phyloP scores from a whole-genome alignment of 2,888 invertebrate genomes.

The Tetranychus truncatus region DNA sequence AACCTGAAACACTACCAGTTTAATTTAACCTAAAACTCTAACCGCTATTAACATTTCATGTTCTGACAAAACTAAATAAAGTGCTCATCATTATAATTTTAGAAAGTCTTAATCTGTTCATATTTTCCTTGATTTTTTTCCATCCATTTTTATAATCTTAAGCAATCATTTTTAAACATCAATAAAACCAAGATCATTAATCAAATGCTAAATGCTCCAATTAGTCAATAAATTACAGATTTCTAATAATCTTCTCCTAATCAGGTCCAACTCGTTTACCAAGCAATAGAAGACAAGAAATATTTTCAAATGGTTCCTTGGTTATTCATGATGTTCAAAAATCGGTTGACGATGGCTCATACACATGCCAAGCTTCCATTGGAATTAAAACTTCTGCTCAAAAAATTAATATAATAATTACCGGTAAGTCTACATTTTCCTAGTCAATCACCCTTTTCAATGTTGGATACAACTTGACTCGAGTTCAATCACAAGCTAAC shows the following conservation, averaged over 20 bases:
- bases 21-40: no score
- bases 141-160: no score
- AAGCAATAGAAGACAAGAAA: conserved; percentile 29
- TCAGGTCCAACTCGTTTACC: conserved; percentile 18
- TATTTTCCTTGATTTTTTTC: no score
- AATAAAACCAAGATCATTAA: no score
- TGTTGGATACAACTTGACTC: no score
- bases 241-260: background rate
- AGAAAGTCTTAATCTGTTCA: no score
- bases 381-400: conserved; percentile 27
- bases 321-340: conserved; percentile 39
- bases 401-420: conserved; percentile 12
- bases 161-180: no score
- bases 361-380: conserved; percentile 33
- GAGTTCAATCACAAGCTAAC: background rate
- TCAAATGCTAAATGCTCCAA: background rate
- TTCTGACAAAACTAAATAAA: no score
- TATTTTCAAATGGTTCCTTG: conserved; percentile 32
- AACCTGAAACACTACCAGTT: background rate
- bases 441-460: no score
- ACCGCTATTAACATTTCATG: no score
- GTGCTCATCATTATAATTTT: no score
- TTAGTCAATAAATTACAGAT: background rate
- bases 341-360: conserved; percentile 33
- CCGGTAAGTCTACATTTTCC: conserved; percentile 28